A percentile compares a stretch with the other conserved stretches of the same genome.
Conservation (phyloP, 2,113 vertebrate species). For the Python bivittatus region DNA sequence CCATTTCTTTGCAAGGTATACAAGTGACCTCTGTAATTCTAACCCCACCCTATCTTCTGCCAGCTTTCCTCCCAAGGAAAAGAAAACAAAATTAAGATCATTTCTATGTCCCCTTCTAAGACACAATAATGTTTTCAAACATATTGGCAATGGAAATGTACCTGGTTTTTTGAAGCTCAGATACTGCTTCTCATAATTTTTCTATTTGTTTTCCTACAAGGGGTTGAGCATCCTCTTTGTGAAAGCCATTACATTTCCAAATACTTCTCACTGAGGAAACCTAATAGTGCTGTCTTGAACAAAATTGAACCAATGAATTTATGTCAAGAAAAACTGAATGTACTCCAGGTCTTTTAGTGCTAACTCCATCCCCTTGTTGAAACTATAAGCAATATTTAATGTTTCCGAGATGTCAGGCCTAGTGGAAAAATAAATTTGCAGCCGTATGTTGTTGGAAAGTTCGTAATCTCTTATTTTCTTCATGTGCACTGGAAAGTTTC, state of each 20-base stretch:
- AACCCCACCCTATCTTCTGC: background rate
- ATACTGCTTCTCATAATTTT: slow-evolving; percentile 59
- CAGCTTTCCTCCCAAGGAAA: slow-evolving; percentile 39
- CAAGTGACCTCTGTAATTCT: background rate
- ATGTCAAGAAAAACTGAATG: slow-evolving; percentile 59
- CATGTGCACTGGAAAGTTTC: slow-evolving; percentile 18
- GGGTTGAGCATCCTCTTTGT: slow-evolving; percentile 56
- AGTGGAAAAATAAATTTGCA: slow-evolving; percentile 59
- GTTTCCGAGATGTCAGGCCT: slow-evolving; percentile 43
- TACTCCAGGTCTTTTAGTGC: slow-evolving; percentile 54
- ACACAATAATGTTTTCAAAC: slow-evolving; percentile 36
- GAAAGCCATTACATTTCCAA: slow-evolving; percentile 45
- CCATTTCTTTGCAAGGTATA: background rate
- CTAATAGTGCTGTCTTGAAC: slow-evolving; percentile 54
- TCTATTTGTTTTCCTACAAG: slow-evolving; percentile 63
- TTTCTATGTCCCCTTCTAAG: slow-evolving; percentile 36
- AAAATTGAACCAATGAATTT: slow-evolving; percentile 59
- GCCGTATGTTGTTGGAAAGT: slow-evolving; percentile 57
- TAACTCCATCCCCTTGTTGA: slow-evolving; percentile 45
- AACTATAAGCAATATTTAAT: slow-evolving; percentile 46
- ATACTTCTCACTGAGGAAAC: slow-evolving; percentile 48
- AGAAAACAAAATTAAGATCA: slow-evolving; percentile 31
- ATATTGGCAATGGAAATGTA: slow-evolving; percentile 35
- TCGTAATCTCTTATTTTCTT: slow-evolving; percentile 52
- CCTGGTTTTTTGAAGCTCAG: slow-evolving; percentile 59